Conservation (phyloP, 2,888 invertebrate species). For the Harmothoe impar region DNA sequence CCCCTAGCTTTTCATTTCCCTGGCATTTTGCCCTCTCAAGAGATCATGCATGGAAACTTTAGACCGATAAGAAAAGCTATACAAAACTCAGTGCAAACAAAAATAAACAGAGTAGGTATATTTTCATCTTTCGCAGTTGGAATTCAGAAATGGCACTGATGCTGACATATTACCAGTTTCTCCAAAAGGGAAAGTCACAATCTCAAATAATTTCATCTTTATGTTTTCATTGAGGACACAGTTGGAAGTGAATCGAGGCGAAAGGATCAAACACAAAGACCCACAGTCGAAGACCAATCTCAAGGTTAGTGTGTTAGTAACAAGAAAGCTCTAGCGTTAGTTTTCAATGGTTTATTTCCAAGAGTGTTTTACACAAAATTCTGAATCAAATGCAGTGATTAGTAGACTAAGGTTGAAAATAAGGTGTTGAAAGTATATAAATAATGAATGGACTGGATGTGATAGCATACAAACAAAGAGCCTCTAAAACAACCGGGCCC, state of each 20-base stretch:
- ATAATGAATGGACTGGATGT: slow-evolving; percentile 56
- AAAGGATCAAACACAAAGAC: background rate
- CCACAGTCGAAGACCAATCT: background rate
- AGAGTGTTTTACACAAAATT: slow-evolving; percentile 63
- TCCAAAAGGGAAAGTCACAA: background rate
- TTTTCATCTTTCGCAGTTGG: background rate
- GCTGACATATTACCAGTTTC: slow-evolving; percentile 7
- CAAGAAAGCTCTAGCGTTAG: slow-evolving; percentile 60
- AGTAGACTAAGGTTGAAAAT: slow-evolving; percentile 56
- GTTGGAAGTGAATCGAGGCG: background rate
- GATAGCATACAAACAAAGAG: slow-evolving; percentile 57
- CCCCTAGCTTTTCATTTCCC: background rate
- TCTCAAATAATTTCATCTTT: background rate
- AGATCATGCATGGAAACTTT: slow-evolving; percentile 3
- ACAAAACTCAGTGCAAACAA: background rate
- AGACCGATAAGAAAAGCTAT: background rate
- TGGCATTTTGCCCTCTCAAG: slow-evolving; percentile 8
- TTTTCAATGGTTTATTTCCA: slow-evolving; percentile 65
- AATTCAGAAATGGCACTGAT: too few relatives aligned
- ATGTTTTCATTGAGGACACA: background rate
- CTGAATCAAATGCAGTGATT: slow-evolving; percentile 60
- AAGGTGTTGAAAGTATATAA: slow-evolving; percentile 62
- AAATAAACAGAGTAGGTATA: background rate
- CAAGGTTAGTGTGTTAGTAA: slow-evolving; percentile 50
- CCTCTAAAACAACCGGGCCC: slow-evolving; percentile 52